Percentiles rank a stretch among this genome's conserved stretches.
Conservation (phyloP, 2,113 vertebrate genomes). For the Lanius collurio region DNA sequence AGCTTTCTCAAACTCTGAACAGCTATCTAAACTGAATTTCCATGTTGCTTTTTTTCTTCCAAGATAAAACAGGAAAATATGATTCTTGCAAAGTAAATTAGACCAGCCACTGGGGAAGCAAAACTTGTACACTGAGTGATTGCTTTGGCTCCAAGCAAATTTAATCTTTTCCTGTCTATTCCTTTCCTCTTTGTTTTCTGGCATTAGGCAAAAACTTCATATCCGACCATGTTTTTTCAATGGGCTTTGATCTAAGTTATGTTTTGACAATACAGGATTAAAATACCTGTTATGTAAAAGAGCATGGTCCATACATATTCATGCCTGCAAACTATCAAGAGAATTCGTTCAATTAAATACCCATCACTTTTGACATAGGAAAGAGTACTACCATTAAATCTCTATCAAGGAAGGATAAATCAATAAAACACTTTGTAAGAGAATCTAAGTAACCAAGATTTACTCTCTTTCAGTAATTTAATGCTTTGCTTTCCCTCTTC, state of each 20-base stretch:
- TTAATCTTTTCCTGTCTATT: background rate
- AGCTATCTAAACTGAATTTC: background rate
- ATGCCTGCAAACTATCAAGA: background rate
- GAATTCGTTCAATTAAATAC: background rate
- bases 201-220: background rate
- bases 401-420: background rate
- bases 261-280: background rate
- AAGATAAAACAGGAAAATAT: constrained; percentile 26
- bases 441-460: background rate
- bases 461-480: background rate
- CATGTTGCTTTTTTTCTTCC: background rate
- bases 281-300: constrained; percentile 3
- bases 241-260: background rate
- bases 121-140: background rate
- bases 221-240: background rate
- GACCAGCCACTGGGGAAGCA: background rate
- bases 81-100: constrained; percentile 1
- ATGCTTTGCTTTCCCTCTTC: background rate
- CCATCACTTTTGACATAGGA: background rate
- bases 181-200: background rate
- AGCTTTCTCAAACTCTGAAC: background rate
- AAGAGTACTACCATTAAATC: background rate
- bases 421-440: background rate
- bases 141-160: background rate
- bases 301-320: background rate